Evolutionary conservation across 1,140 invertebrate species (phyloP), one percentile per base, ranked within the genome.

Genomic region (Drosophila repletoides): DNA sequence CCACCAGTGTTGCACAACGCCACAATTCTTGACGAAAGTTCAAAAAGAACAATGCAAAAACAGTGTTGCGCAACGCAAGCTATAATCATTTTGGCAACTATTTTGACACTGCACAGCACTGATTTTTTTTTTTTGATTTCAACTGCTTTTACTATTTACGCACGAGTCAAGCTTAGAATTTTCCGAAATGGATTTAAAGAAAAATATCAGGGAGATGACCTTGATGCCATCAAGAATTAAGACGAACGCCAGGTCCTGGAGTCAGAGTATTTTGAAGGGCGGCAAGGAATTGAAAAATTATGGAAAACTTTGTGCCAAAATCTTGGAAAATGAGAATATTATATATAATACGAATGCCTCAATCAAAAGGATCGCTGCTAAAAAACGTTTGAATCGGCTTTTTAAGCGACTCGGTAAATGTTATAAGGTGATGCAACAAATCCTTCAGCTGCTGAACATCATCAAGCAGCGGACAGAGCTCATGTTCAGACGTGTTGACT

Each of bases 401-500:
- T 34, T 60, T 7, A 14, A 19, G 0, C 24, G 41, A 0, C 34
- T 65, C 0, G 10, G 45, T 3, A 31, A 33, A 5, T 15, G 9
- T 6, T 12, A 49, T 5, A 4, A 2, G 0, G 9, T 1, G 0
- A 52, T 76, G 17, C 3, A 15, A 1, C 5, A 38, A 0, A 26
- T 45, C 2, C 21, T 76, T 2, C 3, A 31, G 0, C 5, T 5
- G 1, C 48, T 76, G 7, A 12, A n/a, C 1, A 6, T 5, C 0
- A 38, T 34, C 10, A 26, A 24, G 26, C 43, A 38, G 31, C 29
- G 45, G 7, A 63, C 45, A 0, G 48, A 72, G 1, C 12, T 7
- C 1, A 67, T 67, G 61, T n/a, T 19, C 2, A 15, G 5, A 7
- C 61, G 61, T 5, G 19, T 61, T 4, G 17, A 33, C 2, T 33